A percentile compares a stretch with the other conserved stretches of the same genome.
Evolutionary conservation across 53 echinoderm and acorn worm species (phyloP).

Genomic region (Echinometra lucunter): DNA sequence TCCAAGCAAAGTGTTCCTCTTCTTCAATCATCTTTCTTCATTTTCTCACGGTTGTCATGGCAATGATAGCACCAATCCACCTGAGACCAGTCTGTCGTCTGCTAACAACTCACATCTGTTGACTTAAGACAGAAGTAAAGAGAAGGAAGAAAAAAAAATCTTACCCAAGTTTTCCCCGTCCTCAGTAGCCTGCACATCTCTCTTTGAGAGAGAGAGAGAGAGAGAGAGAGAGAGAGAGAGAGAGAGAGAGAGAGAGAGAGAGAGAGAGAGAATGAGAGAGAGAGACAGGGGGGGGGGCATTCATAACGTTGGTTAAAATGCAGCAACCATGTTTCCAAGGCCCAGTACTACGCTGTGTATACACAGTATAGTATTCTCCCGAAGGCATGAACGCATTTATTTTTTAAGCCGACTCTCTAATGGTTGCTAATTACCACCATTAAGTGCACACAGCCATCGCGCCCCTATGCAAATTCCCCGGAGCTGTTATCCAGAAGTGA

Average conservation of each 20-base stretch:
- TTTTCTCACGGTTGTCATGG: slow-evolving; percentile 44
- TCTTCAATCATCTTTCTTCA: slow-evolving; percentile 48
- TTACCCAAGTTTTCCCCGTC: slow-evolving; percentile 59
- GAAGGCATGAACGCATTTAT: slow-evolving; percentile 37
- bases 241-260: neutral
- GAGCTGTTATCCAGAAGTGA: slow-evolving; percentile 38
- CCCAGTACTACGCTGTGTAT: neutral
- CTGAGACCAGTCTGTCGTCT: slow-evolving; percentile 41
- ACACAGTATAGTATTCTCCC: slow-evolving; percentile 30
- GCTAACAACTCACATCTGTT: slow-evolving; percentile 50
- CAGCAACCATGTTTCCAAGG: neutral
- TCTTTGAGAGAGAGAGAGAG: neutral
- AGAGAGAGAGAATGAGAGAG: neutral
- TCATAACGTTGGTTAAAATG: neutral
- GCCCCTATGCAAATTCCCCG: slow-evolving; percentile 40
- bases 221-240: neutral
- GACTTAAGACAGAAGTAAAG: too few relatives aligned
- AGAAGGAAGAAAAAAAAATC: neutral
- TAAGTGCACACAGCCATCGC: slow-evolving; percentile 38
- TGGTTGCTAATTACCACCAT: slow-evolving; percentile 63
- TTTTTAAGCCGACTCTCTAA: slow-evolving; percentile 50
- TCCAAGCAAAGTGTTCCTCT: slow-evolving; percentile 17
- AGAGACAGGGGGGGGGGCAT: neutral
- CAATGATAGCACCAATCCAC: slow-evolving; percentile 57
- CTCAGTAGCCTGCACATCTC: neutral